Conservation (phyloP, 1,140 invertebrate species). For the Brachionus paranguensis region DNA sequence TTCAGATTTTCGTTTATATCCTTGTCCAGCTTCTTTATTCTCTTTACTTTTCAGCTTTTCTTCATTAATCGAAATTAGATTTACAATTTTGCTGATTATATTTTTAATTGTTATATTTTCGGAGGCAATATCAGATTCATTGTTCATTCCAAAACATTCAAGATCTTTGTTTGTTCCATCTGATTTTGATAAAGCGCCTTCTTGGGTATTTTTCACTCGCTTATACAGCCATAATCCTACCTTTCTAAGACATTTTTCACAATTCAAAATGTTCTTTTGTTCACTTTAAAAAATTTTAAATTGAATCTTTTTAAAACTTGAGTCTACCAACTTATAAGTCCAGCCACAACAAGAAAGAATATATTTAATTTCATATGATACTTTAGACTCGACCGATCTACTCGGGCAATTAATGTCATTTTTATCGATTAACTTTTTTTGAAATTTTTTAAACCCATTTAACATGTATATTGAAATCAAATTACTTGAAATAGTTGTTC, state of each 20-base stretch:
- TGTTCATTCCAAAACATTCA: neutral
- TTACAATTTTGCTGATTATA: neutral
- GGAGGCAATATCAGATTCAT: neutral
- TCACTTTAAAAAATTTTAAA: neutral
- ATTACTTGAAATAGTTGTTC: neutral
- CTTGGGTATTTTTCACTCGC: neutral
- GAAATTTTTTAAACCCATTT: neutral
- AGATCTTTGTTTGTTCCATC: neutral
- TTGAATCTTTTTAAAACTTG: neutral
- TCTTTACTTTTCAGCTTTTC: neutral
- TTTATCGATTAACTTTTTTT: neutral
- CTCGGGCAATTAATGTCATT: neutral
- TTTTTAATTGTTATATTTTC: neutral
- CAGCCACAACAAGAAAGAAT: neutral
- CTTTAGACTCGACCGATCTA: neutral
- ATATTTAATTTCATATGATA: neutral
- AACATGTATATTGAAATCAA: neutral
- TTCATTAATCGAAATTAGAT: neutral
- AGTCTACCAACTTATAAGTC: neutral
- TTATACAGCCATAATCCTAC: constrained; percentile 23
- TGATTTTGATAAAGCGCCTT: neutral
- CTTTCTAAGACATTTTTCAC: neutral
- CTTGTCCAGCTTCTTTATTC: neutral
- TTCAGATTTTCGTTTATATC: neutral
- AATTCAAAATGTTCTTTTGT: neutral